These are phyloP conservation scores for Staurois parvus DNA, from an alignment of 2,797 vertebrate genomes.

Conservation along the genomic window DNA sequence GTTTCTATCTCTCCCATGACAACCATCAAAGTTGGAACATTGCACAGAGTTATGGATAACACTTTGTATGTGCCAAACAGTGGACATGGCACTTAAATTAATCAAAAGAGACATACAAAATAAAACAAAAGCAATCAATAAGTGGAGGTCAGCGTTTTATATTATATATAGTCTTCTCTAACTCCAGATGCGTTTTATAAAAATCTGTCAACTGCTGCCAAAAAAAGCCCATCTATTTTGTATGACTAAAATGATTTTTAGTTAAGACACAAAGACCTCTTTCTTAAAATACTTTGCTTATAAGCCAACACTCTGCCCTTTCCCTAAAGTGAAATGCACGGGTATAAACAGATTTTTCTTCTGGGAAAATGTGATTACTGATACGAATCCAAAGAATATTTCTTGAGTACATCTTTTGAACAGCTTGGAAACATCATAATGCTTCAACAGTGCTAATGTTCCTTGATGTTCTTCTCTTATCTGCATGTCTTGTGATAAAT, in stretches of 20 bases:
- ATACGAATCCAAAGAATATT: neutral
- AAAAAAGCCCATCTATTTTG: neutral
- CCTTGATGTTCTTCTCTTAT: neutral
- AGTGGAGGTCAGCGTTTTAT: neutral
- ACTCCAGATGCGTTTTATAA: neutral
- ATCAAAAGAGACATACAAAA: too few species aligned
- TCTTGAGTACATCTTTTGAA: neutral
- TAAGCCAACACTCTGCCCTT: slow-evolving; percentile 21
- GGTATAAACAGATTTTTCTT: slow-evolving; percentile 25
- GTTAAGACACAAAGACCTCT: slow-evolving; percentile 28
- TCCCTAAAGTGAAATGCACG: slow-evolving; percentile 21
- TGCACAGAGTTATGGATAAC: too few species aligned
- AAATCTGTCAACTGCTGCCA: neutral
- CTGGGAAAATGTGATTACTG: slow-evolving; percentile 14
- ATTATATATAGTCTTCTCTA: neutral
- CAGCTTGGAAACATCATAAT: slow-evolving; percentile 9
- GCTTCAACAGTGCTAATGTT: neutral
- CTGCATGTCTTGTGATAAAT: neutral
- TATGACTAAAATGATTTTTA: slow-evolving; percentile 19
- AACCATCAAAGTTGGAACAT: too few species aligned
- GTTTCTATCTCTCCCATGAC: too few species aligned
- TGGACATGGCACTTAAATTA: neutral
- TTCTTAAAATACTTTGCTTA: slow-evolving; percentile 24
- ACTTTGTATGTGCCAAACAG: too few species aligned
- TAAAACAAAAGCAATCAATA: too few species aligned